A percentile compares a stretch with the other conserved stretches of the same genome.
Conservation (phyloP, 2,888 invertebrate species). For the Nebria salina region DNA sequence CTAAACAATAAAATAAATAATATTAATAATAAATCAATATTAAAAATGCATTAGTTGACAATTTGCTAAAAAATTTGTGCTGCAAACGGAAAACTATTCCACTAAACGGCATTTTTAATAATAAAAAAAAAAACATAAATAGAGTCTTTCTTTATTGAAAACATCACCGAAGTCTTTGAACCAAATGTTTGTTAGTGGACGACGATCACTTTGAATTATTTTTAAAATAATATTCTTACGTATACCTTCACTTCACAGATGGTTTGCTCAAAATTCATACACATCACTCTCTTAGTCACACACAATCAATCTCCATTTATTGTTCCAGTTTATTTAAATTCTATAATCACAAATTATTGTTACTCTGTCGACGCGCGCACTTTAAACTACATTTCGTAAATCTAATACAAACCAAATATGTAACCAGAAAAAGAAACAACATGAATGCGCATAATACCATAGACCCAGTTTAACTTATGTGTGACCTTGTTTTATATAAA, state of each 20-base stretch:
- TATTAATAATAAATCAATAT: slow-evolving; percentile 25
- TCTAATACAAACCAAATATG: background rate
- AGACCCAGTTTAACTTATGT: no score
- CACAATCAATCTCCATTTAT: background rate
- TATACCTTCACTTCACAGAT: slow-evolving; percentile 29
- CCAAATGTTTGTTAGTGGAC: slow-evolving; percentile 30
- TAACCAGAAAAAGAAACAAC: no score
- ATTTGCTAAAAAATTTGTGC: slow-evolving; percentile 37
- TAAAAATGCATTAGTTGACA: slow-evolving; percentile 41
- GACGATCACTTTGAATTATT: slow-evolving; percentile 32
- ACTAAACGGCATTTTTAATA: background rate
- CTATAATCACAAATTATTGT: background rate
- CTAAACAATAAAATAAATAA: slow-evolving; percentile 23
- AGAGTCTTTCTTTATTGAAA: background rate
- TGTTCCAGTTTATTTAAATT: background rate
- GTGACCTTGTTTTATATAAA: no score
- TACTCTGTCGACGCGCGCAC: background rate
- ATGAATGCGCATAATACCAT: background rate
- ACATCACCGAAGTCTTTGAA: background rate
- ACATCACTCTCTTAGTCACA: background rate
- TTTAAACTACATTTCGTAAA: background rate
- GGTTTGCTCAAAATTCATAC: background rate
- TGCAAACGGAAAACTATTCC: slow-evolving; percentile 26
- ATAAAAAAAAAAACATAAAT: slow-evolving; percentile 3
- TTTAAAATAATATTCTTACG: slow-evolving; percentile 26